Percentiles rank a stretch among this genome's conserved stretches.
These are phyloP conservation scores for Anarhynchus alexandrinus DNA, from an alignment of 2,113 vertebrate species.

Conservation along the genomic window DNA sequence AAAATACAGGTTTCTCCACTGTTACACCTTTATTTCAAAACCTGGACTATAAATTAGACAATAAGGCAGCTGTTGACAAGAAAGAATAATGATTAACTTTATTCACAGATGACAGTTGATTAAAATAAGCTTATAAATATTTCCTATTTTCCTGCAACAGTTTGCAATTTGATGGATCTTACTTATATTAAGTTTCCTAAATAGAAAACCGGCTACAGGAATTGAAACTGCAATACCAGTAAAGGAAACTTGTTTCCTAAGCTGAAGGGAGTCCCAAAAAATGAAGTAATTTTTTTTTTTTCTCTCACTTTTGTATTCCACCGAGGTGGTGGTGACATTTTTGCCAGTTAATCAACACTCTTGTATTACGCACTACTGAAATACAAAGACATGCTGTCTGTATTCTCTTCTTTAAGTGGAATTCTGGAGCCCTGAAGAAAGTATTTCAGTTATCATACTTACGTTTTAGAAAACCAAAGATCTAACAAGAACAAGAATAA, in stretches of 20 bases:
- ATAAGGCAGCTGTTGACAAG: neutral
- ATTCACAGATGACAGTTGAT: neutral
- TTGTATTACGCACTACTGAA: neutral
- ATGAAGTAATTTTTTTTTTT: neutral
- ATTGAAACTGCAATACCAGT: neutral
- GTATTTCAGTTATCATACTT: neutral
- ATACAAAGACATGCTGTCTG: neutral
- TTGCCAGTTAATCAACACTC: neutral
- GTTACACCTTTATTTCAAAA: neutral
- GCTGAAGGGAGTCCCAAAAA: neutral
- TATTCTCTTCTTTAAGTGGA: neutral
- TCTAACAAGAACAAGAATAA: neutral
- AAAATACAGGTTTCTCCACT: neutral
- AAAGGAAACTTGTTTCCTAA: neutral
- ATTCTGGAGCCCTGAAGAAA: neutral
- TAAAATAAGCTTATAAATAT: neutral
- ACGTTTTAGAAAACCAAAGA: neutral
- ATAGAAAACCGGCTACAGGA: neutral
- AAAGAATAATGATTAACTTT: neutral
- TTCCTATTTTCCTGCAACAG: neutral
- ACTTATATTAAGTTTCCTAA: neutral
- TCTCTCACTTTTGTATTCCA: neutral
- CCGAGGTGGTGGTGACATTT: neutral
- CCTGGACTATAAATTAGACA: neutral
- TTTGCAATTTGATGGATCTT: neutral